Conservation (phyloP, 2,888 invertebrate species). For the Thyatira batis region DNA sequence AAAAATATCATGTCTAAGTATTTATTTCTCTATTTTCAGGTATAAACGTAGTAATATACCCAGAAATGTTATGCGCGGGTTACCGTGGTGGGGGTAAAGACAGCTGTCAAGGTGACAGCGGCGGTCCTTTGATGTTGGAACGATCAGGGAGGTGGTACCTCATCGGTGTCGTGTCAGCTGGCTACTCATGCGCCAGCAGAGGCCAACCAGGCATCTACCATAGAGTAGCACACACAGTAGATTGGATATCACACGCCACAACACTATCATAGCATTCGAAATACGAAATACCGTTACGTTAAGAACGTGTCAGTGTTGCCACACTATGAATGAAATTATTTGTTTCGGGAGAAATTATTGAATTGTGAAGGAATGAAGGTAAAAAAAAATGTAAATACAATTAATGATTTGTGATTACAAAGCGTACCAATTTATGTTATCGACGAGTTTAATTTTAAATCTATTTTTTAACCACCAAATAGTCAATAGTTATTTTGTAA, state of each 20-base stretch:
- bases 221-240: constrained; percentile 95
- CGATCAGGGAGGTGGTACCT: constrained; percentile 93
- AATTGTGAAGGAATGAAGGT: neutral
- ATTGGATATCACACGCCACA: constrained; percentile 91
- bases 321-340: neutral
- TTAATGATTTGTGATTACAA: neutral
- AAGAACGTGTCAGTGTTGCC: neutral
- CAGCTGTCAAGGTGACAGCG: constrained; percentile 90
- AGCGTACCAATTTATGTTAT: constrained; percentile 15
- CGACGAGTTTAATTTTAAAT: constrained; percentile 27
- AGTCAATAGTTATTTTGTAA: constrained; percentile 30
- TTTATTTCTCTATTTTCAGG: constrained; percentile 66
- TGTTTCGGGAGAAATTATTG: too few relatives aligned
- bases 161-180: constrained; percentile 95
- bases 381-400: neutral
- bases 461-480: constrained; percentile 31
- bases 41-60: constrained; percentile 94
- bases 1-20: too few relatives aligned
- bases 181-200: constrained; percentile 95
- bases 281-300: neutral
- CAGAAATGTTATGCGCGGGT: constrained; percentile 97
- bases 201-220: constrained; percentile 98
- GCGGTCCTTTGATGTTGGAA: constrained; percentile 95
- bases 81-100: constrained; percentile 94
- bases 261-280: constrained; percentile 58